Base-by-base conservation (phyloP, 2,113 vertebrate species). In the Edolisoma coerulescens region DNA sequence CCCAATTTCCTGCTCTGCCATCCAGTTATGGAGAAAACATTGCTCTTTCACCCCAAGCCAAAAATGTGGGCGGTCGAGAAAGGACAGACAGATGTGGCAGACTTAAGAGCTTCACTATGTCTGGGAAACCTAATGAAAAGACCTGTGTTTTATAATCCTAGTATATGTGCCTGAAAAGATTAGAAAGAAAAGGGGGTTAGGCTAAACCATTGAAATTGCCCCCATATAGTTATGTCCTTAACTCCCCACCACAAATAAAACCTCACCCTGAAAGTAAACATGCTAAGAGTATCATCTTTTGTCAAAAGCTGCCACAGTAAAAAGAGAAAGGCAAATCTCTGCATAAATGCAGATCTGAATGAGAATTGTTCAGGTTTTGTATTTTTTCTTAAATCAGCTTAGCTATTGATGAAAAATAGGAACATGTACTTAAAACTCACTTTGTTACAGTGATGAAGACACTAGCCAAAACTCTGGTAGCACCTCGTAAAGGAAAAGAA, bases 21-120 rank as follows among this genome's bases (percentile, higher is more conserved):
- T 61, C 60, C 7, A 8, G 13, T 77, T 84, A 61, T 22, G 68
- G 63, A 44, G 76, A 56, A 69, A 76, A 73, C 28, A 52, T 35
- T 87, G 52, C 17, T 93, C 56, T 89, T 89, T 94, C 41, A 92
- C 77, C 52, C 56, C 44, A 70, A 91, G 81, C 69, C 61, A 78
- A 84, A 93, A 87, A 93, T 45, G 60, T 92, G 89, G 80, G 91
- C 89, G 68, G 71, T 93, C 10, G 5, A 75, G 81, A 93, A 96
- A 94, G 84, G 87, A 94, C 64, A 91, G 54, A 53, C 76, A 96
- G 56, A 96, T 84, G 87, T 91, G 84, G 56, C 77, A 91, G 69
- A 82, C 30, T 93, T 87, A 84, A 88, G 52, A 85, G 35, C 64
- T 86, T 75, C 60, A 57, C 81, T 63, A 6, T 65, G 65, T 91